Percentiles rank a stretch among this genome's conserved stretches.
These are phyloP conservation scores for Spilarctia lutea DNA, from an alignment of 2,888 invertebrate species.

Conservation along the genomic window DNA sequence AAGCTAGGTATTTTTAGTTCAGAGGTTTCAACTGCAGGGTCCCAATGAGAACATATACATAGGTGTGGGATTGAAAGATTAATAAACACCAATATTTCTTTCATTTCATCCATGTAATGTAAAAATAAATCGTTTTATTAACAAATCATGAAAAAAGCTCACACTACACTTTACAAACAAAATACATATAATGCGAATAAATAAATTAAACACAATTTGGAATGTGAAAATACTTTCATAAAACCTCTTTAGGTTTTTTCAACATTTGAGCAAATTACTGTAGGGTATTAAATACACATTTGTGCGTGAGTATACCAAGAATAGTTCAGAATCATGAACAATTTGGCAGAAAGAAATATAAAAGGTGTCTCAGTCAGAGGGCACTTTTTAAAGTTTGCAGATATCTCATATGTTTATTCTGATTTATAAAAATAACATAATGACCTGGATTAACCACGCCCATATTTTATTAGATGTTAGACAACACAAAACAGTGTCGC, in stretches of 20 bases:
- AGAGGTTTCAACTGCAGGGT: too few relatives aligned
- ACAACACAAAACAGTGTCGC: too few relatives aligned
- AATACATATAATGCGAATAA: slow-evolving; percentile 21
- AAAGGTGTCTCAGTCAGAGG: too few relatives aligned
- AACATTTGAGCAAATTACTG: slow-evolving; percentile 13
- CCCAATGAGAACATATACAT: too few relatives aligned
- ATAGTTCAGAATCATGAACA: slow-evolving; percentile 22
- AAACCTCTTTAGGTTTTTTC: background rate
- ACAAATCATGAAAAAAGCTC: slow-evolving; percentile 44
- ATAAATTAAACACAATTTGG: slow-evolving; percentile 17
- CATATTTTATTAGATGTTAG: too few relatives aligned
- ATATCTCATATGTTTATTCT: too few relatives aligned
- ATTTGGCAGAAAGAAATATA: background rate
- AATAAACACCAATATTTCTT: background rate
- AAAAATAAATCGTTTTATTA: slow-evolving; percentile 55
- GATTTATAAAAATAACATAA: too few relatives aligned
- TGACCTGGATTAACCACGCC: too few relatives aligned
- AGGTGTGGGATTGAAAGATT: background rate
- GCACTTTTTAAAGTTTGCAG: too few relatives aligned
- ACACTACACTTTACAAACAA: slow-evolving; percentile 34
- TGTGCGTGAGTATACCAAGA: slow-evolving; percentile 25
- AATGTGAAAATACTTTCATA: slow-evolving; percentile 16
- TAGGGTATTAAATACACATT: slow-evolving; percentile 4
- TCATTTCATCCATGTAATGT: slow-evolving; percentile 30
- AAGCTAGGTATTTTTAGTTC: too few relatives aligned